Base-by-base conservation (phyloP, 2,888 invertebrate genomes). In the Biston betularia region DNA sequence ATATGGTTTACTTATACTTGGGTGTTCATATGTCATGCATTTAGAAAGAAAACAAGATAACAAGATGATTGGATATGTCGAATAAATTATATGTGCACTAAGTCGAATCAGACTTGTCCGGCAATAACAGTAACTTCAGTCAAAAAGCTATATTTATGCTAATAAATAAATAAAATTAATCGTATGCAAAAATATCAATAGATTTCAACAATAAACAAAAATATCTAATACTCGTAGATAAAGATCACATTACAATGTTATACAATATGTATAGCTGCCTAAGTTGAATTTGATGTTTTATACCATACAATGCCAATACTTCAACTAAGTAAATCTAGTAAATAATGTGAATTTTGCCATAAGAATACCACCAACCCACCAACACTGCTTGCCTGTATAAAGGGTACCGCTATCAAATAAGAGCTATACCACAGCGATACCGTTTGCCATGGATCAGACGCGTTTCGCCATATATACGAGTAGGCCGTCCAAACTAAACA, bases 401-500 rank as follows among this genome's bases (percentile, higher is more conserved):
- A 49, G 44, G 49, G 44, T 35, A 40, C 42, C 40, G 52, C 38
- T 35, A 15, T 24, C n/a, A 24, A 24, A 24, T 54, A 40, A 24
- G 24, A 24, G 54, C 11, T 9, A 15, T 46, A 38, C 38, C 54
- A 24, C 12, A 24, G 54, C 11, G 11, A 15, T 46, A 38, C 38
- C 54, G 68, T 14, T 65, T 62, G 63, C 52, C 57, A 40, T 40
- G 15, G 66, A 76, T 71, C 78, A 79, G 79, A 76, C 82, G 76
- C 73, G 79, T 76, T 75, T 78, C 76, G 80, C 84, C 81, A 77
- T 75, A 76, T 77, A 82, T 92, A 38, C 38, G 38, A 38, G 9
- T 38, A 92, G 92, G 92, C 92, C 92, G 92, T 86, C 78, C 81
- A 80, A 85, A 79, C 78, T 84, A 88, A 86, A 73, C 73, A 77